Conservation (phyloP, 2,888 invertebrate genomes). For the Melitaea athalia region DNA sequence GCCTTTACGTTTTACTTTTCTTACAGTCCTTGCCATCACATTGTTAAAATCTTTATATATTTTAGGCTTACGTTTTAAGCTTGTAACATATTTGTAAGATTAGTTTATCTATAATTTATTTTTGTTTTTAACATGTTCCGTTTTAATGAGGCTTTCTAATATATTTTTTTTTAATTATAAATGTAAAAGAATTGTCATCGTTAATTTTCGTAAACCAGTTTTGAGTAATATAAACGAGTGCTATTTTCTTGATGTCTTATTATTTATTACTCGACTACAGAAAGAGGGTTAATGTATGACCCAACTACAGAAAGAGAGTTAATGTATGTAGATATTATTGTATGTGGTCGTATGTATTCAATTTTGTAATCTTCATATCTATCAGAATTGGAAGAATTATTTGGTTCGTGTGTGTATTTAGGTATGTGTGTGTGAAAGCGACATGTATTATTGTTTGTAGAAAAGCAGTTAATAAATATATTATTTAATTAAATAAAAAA, state of each 20-base stretch:
- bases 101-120: background rate
- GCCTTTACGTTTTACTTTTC: slow-evolving; percentile 86
- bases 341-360: no score
- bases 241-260: background rate
- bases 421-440: no score
- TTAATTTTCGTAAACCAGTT: slow-evolving; percentile 23
- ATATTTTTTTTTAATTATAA: slow-evolving; percentile 27
- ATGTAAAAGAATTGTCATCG: slow-evolving; percentile 19
- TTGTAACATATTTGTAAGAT: slow-evolving; percentile 6
- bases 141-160: slow-evolving; percentile 54
- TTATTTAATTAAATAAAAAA: no score
- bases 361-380: no score
- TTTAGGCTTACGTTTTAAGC: slow-evolving; percentile 6
- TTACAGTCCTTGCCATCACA: slow-evolving; percentile 85
- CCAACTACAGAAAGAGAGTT: no score
- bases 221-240: slow-evolving; percentile 9
- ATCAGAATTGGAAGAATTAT: no score
- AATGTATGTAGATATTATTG: background rate
- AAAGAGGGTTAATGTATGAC: background rate
- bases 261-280: background rate
- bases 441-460: no score
- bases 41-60: slow-evolving; percentile 30
- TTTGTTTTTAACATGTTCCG: slow-evolving; percentile 26
- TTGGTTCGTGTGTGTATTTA: no score
- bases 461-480: no score